These are phyloP conservation scores for Lagorchestes hirsutus DNA, from an alignment of 2,797 vertebrate genomes.

Conservation along the genomic window DNA sequence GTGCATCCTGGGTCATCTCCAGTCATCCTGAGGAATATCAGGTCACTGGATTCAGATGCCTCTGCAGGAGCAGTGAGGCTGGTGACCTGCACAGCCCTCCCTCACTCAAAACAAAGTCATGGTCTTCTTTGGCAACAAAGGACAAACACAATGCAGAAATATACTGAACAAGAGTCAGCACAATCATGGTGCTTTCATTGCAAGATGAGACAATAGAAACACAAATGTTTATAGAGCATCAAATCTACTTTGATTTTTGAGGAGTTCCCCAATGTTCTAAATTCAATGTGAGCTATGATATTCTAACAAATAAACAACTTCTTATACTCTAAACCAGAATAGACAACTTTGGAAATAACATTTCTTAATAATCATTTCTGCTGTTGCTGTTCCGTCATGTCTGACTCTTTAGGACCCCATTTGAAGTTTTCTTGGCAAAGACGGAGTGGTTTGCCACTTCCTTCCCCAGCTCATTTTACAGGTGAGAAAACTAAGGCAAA, in stretches of 20 bases:
- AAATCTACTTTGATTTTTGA: neutral
- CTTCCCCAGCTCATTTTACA: neutral
- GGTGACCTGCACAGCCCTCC: no score
- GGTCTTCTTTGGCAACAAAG: no score
- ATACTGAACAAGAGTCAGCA: neutral
- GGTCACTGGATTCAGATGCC: no score
- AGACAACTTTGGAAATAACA: neutral
- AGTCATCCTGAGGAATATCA: no score
- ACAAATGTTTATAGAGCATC: neutral
- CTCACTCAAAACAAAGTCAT: no score
- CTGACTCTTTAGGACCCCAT: neutral
- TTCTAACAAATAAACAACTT: neutral
- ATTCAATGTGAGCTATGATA: neutral
- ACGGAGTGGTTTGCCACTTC: neutral
- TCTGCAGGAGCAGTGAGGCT: no score
- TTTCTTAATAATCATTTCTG: neutral
- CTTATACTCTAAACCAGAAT: neutral
- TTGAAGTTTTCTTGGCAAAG: neutral
- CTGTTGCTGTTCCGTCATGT: neutral
- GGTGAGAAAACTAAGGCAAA: neutral
- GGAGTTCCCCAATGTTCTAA: neutral
- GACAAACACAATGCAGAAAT: neutral
- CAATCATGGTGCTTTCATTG: neutral
- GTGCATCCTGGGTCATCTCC: no score
- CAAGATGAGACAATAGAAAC: neutral